A percentile compares a stretch with the other conserved stretches of the same genome.
Evolutionary conservation across 2,113 vertebrate species (phyloP).

Genomic region (Phaethornis superciliosus): DNA sequence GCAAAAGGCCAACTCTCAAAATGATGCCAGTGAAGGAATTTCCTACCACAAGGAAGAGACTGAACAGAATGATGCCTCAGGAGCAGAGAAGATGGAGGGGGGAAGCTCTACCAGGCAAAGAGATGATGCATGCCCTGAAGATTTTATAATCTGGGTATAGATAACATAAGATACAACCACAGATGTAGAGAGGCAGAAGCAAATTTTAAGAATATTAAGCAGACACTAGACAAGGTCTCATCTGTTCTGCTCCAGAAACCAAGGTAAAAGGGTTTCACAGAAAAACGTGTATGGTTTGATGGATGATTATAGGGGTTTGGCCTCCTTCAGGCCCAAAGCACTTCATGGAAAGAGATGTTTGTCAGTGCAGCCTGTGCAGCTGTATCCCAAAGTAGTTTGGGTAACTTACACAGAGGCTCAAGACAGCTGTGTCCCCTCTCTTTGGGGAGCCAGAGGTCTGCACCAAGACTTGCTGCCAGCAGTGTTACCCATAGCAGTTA

Average conservation of each 20-base stretch:
- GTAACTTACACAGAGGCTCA: not conserved
- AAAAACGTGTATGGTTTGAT: not conserved
- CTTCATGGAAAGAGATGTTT: not conserved
- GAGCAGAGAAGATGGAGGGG: not conserved
- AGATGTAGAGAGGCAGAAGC: not conserved
- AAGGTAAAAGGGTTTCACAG: not conserved
- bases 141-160: not conserved
- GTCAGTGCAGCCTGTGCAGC: not conserved
- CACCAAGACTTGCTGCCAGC: accelerated
- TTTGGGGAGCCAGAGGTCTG: not conserved
- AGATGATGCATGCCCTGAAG: not conserved
- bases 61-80: not conserved
- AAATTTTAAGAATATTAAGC: not conserved
- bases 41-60: not conserved
- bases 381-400: not conserved
- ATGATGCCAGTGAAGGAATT: not conserved
- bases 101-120: not conserved
- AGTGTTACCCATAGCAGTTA: not conserved
- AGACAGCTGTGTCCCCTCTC: not conserved
- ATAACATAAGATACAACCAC: not conserved
- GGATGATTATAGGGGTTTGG: not conserved
- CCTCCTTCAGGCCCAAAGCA: not conserved
- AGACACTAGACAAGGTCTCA: not conserved
- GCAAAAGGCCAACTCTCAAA: not conserved
- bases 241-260: not conserved